A percentile compares a stretch with the other conserved stretches of the same genome.
Evolutionary conservation across 2,113 vertebrate genomes (phyloP).

Genomic region (Pelmatolapia mariae): DNA sequence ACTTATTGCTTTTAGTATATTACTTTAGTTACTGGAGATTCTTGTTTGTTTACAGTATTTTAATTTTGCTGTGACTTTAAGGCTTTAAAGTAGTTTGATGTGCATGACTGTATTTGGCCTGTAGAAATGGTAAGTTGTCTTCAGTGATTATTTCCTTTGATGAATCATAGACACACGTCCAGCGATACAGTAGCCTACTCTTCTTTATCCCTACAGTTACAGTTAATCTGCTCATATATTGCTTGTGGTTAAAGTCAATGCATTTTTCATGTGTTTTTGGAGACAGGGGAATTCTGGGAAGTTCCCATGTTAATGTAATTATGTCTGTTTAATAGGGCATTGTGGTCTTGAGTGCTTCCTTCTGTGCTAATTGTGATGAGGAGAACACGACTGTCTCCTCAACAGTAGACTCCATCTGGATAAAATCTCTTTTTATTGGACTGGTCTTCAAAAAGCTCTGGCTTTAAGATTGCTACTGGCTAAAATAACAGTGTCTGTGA

Average conservation of each 20-base stretch:
- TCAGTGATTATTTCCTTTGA: background rate
- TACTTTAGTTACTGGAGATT: background rate
- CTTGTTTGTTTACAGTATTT: background rate
- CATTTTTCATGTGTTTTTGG: conserved; percentile 23
- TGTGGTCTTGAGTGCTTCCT: conserved; percentile 45
- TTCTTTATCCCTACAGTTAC: background rate
- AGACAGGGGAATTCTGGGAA: conserved; percentile 50
- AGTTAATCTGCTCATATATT: conserved; percentile 14
- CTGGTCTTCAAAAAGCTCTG: conserved; percentile 18
- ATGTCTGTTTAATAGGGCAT: conserved; percentile 40
- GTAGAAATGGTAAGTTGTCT: background rate
- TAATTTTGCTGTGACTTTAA: background rate
- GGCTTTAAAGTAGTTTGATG: background rate
- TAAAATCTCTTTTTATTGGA: conserved; percentile 51
- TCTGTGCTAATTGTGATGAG: conserved; percentile 51
- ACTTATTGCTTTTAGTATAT: background rate
- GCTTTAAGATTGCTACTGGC: conserved; percentile 25
- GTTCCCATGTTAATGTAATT: conserved; percentile 58
- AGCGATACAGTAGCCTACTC: background rate
- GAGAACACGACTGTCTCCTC: conserved; percentile 32
- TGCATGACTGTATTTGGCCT: background rate
- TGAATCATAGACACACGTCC: background rate
- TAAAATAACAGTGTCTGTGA: conserved; percentile 26
- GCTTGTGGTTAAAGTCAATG: conserved; percentile 10
- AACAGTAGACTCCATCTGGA: conserved; percentile 50